Conservation (phyloP, 1,140 invertebrate species). For the Dendroctonus valens region DNA sequence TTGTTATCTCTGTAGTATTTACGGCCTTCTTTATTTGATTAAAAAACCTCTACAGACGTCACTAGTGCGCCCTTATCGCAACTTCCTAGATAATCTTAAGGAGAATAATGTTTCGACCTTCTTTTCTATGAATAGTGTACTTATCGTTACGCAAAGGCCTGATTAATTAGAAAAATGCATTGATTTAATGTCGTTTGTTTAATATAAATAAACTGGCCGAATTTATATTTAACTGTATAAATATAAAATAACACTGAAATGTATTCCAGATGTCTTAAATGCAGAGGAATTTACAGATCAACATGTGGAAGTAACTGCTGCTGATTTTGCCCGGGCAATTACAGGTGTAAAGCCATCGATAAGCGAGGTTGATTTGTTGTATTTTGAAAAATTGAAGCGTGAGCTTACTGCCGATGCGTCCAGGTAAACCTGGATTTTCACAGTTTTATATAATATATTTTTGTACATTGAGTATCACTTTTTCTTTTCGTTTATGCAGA, state of each 20-base stretch:
- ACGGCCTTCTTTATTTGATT: too few relatives aligned
- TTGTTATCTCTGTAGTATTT: too few relatives aligned
- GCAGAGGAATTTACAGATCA: conserved; percentile 41
- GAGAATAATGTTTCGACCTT: conserved; percentile 7
- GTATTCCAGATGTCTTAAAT: conserved; percentile 31
- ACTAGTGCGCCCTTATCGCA: too few relatives aligned
- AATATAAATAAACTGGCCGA: background rate
- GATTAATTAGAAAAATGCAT: conserved; percentile 8
- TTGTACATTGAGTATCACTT: too few relatives aligned
- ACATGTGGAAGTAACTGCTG: conserved; percentile 53
- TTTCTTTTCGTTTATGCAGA: too few relatives aligned
- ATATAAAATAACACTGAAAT: background rate
- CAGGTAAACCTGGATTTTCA: too few relatives aligned
- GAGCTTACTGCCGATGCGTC: conserved; percentile 27
- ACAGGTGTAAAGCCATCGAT: conserved; percentile 60
- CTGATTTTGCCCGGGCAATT: conserved; percentile 58
- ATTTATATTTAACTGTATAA: background rate
- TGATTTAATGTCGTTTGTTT: conserved; percentile 1
- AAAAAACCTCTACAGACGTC: too few relatives aligned
- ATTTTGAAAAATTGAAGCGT: conserved; percentile 55
- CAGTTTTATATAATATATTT: too few relatives aligned
- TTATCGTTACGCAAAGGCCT: background rate
- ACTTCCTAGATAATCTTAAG: background rate
- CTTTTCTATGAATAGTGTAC: background rate
- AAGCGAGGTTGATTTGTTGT: conserved; percentile 56